Evolutionary conservation across 2,888 invertebrate species (phyloP), one percentile per base, ranked within the genome.

Genomic region (Sclerodermus sp.): DNA sequence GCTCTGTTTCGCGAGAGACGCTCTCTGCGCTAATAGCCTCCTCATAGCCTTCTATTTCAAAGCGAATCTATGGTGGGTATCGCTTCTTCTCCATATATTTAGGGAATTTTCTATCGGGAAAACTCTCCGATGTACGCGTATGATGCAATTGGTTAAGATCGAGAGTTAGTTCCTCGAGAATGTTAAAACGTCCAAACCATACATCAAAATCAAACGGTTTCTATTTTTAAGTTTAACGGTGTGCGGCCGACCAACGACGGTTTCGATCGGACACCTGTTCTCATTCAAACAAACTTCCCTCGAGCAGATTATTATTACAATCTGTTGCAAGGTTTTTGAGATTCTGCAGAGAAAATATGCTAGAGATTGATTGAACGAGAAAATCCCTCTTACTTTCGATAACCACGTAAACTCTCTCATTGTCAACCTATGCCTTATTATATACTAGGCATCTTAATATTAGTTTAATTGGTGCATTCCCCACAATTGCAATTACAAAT

Each of bases 141-240:
- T 13, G 30, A 29, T 37, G 39, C 39, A 15, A 12, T 37, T 31
- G 47, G 47, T 18, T 18, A 36, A 10, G 14, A 31, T 34, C 23
- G 34, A 23, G 42, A 3, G 17, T 23, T 30, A 45, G 14, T 13
- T n/a, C 10, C 16, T 14, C 41, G 47, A 18, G 62, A 68, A 70
- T 69, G 64, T 66, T 67, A 51, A 54, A 57, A 51, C 56, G 65
- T 61, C 58, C 59, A 58, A 66, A 55, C 64, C 64, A 64, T 67
- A 69, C 68, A 60, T 72, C 73, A 73, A 73, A 74, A 73, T 74
- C 72, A 73, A 74, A 74, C 68, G 65, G 58, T 60, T 61, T 57
- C 73, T 74, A 74, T 73, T 73, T 71, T 70, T 71, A 73, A 66
- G 55, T 57, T 61, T 59, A 64, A 65, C 63, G 51, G 58, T 59